These are phyloP conservation scores for Oplegnathus fasciatus DNA, from an alignment of 2,113 vertebrate genomes.

Conservation along the genomic window DNA sequence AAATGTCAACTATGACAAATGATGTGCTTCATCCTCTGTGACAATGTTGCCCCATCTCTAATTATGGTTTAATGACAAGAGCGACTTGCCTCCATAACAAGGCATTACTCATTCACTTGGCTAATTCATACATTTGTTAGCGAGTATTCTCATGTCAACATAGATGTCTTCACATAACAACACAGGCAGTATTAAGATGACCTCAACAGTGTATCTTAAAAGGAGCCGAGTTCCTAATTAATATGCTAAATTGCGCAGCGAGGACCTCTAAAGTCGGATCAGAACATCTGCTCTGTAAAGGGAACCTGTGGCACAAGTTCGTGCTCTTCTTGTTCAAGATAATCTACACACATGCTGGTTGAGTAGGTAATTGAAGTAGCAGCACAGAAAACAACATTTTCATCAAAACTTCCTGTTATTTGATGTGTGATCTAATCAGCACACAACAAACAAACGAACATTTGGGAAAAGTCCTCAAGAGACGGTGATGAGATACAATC, in stretches of 20 bases:
- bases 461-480: neutral
- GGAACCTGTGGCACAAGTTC: neutral
- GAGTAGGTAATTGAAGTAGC: neutral
- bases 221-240: neutral
- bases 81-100: neutral
- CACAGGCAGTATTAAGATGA: neutral
- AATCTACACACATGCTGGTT: neutral
- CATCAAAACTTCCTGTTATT: slow-evolving; percentile 26
- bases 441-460: neutral
- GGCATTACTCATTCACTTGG: neutral
- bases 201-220: neutral
- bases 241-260: too few relatives aligned
- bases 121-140: neutral
- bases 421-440: slow-evolving; percentile 18
- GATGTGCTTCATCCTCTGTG: neutral
- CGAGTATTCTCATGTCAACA: neutral
- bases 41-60: neutral
- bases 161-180: neutral
- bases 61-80: neutral
- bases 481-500: neutral
- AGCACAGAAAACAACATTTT: neutral
- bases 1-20: neutral
- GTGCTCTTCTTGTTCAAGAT: neutral
- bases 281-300: neutral
- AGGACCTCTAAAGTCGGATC: neutral